Percentiles rank a stretch among this genome's conserved stretches.
phyloP scores from a whole-genome alignment of 2,888 invertebrate species.

The Amiota mariae region DNA sequence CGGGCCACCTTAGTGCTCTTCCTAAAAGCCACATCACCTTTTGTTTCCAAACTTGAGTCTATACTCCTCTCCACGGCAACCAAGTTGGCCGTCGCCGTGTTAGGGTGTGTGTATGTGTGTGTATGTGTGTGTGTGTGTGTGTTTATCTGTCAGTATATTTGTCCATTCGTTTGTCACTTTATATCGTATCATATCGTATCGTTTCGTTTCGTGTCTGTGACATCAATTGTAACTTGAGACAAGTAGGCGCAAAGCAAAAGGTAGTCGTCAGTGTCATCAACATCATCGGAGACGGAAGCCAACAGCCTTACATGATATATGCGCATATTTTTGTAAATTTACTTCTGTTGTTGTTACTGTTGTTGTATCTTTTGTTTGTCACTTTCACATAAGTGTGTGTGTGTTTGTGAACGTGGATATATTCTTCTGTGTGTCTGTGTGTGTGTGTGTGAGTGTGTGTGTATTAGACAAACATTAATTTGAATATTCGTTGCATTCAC shows the following conservation, averaged over 20 bases:
- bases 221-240: conserved; percentile 25
- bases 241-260: conserved; percentile 6
- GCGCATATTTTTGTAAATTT: conserved; percentile 4
- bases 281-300: background rate
- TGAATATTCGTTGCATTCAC: too few relatives aligned
- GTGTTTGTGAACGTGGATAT: too few relatives aligned
- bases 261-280: background rate
- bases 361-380: too few relatives aligned
- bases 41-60: too few relatives aligned
- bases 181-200: background rate
- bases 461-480: too few relatives aligned
- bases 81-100: too few relatives aligned
- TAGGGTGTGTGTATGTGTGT: background rate
- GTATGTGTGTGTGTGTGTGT: conserved; percentile 12
- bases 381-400: too few relatives aligned
- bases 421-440: too few relatives aligned
- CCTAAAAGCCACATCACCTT: too few relatives aligned
- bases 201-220: conserved; percentile 18
- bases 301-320: background rate
- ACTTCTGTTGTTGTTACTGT: background rate
- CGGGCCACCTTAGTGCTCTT: too few relatives aligned
- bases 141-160: conserved; percentile 1
- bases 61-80: too few relatives aligned
- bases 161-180: background rate
- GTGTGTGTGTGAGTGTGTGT: too few relatives aligned